Evolutionary conservation across 1,140 invertebrate genomes (phyloP).

Genomic region (Drosophila pectinifera): DNA sequence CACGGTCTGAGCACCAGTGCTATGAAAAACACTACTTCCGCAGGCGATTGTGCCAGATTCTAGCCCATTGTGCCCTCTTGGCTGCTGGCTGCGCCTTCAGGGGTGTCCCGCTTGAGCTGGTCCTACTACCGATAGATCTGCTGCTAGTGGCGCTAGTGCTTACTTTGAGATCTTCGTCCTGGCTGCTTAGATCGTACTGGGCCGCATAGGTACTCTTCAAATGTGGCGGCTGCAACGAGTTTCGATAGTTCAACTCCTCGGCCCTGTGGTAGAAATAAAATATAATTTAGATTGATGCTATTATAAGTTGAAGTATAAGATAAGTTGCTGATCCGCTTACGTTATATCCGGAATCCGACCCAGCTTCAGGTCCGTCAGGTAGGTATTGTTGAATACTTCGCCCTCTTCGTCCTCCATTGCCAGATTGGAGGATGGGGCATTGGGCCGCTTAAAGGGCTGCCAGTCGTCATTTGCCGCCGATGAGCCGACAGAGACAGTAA

Average conservation of each 20-base stretch:
- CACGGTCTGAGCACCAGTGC: too few relatives aligned
- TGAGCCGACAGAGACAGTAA: conserved; percentile 8
- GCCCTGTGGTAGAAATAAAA: conserved; percentile 30
- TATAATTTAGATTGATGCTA: background rate
- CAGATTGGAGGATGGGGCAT: conserved; percentile 52
- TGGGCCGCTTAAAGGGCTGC: conserved; percentile 62
- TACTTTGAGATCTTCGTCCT: conserved; percentile 93
- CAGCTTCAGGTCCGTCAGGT: conserved; percentile 88
- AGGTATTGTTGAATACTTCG: conserved; percentile 92
- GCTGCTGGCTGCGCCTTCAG: conserved; percentile 19
- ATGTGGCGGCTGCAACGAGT: conserved; percentile 94
- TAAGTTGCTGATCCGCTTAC: conserved; percentile 30
- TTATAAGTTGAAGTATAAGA: too few relatives aligned
- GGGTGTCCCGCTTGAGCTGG: conserved; percentile 11
- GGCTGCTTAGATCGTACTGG: conserved; percentile 88
- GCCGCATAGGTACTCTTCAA: conserved; percentile 95
- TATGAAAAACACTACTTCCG: conserved; percentile 12
- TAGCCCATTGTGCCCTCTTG: conserved; percentile 26
- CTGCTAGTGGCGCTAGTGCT: too few relatives aligned
- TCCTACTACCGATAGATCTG: conserved; percentile 7
- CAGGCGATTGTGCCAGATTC: conserved; percentile 38
- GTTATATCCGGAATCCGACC: conserved; percentile 68
- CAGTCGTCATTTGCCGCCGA: conserved; percentile 27
- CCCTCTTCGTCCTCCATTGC: conserved; percentile 93
- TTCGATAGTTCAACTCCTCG: conserved; percentile 91